Base-by-base conservation (phyloP, 2,797 vertebrate species). In the Bufotes viridis region DNA sequence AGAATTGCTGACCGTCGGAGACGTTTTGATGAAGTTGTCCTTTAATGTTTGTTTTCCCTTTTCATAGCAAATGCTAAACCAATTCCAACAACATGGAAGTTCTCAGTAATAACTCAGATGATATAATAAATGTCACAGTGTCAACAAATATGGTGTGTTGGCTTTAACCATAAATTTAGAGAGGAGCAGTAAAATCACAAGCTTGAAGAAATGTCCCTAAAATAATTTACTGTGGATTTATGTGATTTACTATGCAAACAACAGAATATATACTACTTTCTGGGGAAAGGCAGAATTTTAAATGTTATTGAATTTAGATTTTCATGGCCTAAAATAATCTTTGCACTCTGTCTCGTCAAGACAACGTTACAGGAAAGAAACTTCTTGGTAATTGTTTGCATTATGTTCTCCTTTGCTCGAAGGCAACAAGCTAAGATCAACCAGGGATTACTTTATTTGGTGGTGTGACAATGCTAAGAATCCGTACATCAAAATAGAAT, bases 201-300 rank as follows among this genome's bases (percentile, higher is more conserved):
- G 78, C 70, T 82, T 82, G 86, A 69, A 87, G 29, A 79, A 29
- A 70, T 76, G 55, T 76, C 58, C 34, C 42, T 78, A 82, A 29
- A 76, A 55, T n/a, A 82, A 87, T 82, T 82, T 81, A 74, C 49
- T 55, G 82, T 87, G 42, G 70, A 75, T 61, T 82, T 82, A 18
- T 76, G 14, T 61, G 57, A 58, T 87, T 87, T 87, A 83, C 49
- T 24, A 84, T 83, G 70, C 65, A 88, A 80, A 80, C 75, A 88
- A 74, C 22, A 22, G 69, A 88, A 72, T 83, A 57, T 58, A 76
- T 55, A 82, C 53, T 49, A 14, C 49, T 72, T 74, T 80, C 29
- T 24, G 34, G 72, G 70, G 72, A 72, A 82, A 81, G 78, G 70
- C 24, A 15, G n/a, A 9, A 80, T 70, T 51, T 74, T 61, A 63